These are phyloP conservation scores for Polia nebulosa DNA, from an alignment of 2,888 invertebrate species.

Conservation along the genomic window DNA sequence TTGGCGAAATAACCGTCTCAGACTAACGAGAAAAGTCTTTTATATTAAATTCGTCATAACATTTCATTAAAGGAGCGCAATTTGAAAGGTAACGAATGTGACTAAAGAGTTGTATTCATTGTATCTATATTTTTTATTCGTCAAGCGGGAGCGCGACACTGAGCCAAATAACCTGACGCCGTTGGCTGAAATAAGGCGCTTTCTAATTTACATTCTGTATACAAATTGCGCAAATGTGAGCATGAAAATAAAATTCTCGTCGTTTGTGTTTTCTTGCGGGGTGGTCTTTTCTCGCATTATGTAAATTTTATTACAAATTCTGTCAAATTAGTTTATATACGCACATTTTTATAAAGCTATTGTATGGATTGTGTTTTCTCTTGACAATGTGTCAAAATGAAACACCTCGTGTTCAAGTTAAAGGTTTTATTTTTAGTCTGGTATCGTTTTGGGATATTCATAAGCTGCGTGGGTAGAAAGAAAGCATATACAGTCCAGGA, in stretches of 20 bases:
- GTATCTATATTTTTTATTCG: slow-evolving; percentile 79
- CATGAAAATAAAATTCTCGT: slow-evolving; percentile 89
- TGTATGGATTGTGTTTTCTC: slow-evolving; percentile 69
- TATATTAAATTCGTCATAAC: slow-evolving; percentile 72
- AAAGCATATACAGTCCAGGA: background rate
- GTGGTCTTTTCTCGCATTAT: slow-evolving; percentile 87
- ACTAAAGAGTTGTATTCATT: slow-evolving; percentile 78
- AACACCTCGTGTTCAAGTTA: slow-evolving; percentile 39
- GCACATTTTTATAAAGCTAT: slow-evolving; percentile 79
- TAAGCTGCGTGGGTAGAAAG: background rate
- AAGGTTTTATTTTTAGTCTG: slow-evolving; percentile 29
- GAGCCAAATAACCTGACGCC: slow-evolving; percentile 87
- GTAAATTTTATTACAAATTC: slow-evolving; percentile 87
- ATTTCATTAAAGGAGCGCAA: slow-evolving; percentile 75
- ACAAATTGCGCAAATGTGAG: slow-evolving; percentile 89
- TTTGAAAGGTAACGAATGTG: slow-evolving; percentile 79
- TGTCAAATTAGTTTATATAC: slow-evolving; percentile 85
- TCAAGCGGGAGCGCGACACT: slow-evolving; percentile 81
- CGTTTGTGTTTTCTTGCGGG: slow-evolving; percentile 87
- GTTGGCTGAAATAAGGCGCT: slow-evolving; percentile 86
- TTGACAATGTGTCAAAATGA: slow-evolving; percentile 58
- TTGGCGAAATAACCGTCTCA: slow-evolving; percentile 53
- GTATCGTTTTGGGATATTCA: slow-evolving; percentile 7
- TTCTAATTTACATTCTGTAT: slow-evolving; percentile 90
- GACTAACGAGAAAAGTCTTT: slow-evolving; percentile 64